Evolutionary conservation across 2,888 invertebrate genomes (phyloP), one percentile per base, ranked within the genome.

Genomic region (Chrysolina haemoptera): DNA sequence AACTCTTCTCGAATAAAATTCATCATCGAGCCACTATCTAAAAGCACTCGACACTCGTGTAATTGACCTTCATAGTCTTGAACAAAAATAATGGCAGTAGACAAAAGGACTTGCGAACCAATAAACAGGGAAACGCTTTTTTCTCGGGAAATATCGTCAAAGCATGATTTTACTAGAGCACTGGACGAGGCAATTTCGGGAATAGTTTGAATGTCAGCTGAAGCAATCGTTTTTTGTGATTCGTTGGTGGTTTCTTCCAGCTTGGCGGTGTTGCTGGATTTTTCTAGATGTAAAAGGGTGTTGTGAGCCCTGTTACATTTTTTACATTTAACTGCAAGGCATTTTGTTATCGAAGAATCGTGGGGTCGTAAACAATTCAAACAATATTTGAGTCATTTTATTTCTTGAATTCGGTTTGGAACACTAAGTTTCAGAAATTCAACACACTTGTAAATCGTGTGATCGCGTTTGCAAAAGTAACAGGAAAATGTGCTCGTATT

Each of bases 401-500:
- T 43, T 43, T 43, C 18, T 64, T 48, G 40, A 53, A 40, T 35
- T 46, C 40, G 27, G 27, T 27, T 27, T 27, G 27, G 27, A 27
- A 27, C 27, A 27, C 27, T 27, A 27, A 27, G 27, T 27, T 27
- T 27, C 27, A 27, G 27, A 27, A 27, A 27, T 3, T 27, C 27
- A 27, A 27, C 27, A 5, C 27, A 27, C 27, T 27, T 27, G 5
- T 27, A 27, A 27, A 27, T 27, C 27, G 27, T 27, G 27, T 27
- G 27, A 27, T 27, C 27, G 27, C 27, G 27, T 27, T 27, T 27
- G 12, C 2, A 43, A 12, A 43, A 43, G 12, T 43, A 43, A 43
- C 43, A 43, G 8, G 43, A 43, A 43, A 43, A 27, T 27, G 27
- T 27, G 5, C 53, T 67, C 35, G 35, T 48, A 27, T 67, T 67